Conservation (phyloP, 2,113 vertebrate genomes). For the Hippocampus guttulatus region DNA sequence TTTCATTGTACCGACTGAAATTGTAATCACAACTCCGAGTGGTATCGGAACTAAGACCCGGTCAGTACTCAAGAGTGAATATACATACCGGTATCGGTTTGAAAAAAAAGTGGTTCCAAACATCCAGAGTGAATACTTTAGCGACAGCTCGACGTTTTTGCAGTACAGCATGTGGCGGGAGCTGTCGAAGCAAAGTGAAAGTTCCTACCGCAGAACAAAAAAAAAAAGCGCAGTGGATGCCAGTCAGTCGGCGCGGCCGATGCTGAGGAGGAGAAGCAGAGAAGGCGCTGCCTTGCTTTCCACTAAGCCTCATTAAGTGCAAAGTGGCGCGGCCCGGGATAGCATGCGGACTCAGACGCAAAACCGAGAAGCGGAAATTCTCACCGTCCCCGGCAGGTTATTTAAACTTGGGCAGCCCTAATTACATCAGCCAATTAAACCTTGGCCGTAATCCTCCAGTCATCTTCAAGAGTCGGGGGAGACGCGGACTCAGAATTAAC, state of each 20-base stretch:
- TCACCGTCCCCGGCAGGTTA: conserved; percentile 53
- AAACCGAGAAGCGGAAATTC: conserved; percentile 39
- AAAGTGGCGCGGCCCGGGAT: not conserved
- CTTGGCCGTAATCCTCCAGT: conserved; percentile 36
- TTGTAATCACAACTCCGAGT: too few relatives aligned
- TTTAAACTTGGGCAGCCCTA: conserved; percentile 68
- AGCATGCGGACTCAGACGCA: conserved; percentile 3
- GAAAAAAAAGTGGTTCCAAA: too few relatives aligned
- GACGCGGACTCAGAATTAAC: conserved; percentile 12
- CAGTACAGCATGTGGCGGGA: not conserved
- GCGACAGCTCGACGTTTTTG: not conserved
- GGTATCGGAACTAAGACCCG: too few relatives aligned
- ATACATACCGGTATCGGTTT: too few relatives aligned
- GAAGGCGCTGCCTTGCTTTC: conserved; percentile 11
- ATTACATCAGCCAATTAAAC: conserved; percentile 67
- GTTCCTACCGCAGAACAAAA: not conserved
- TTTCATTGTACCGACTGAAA: too few relatives aligned
- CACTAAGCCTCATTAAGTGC: conserved; percentile 37
- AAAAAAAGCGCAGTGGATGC: not conserved
- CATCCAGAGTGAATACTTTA: not conserved
- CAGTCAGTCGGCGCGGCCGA: conserved; percentile 3
- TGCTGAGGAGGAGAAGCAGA: conserved; percentile 7
- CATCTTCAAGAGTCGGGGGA: conserved; percentile 51
- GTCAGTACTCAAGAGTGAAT: too few relatives aligned
- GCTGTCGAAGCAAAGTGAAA: not conserved